Percentiles rank a stretch among this genome's conserved stretches.
These are phyloP conservation scores for Muscicapa comitata DNA, from an alignment of 2,797 vertebrate species.

Conservation along the genomic window DNA sequence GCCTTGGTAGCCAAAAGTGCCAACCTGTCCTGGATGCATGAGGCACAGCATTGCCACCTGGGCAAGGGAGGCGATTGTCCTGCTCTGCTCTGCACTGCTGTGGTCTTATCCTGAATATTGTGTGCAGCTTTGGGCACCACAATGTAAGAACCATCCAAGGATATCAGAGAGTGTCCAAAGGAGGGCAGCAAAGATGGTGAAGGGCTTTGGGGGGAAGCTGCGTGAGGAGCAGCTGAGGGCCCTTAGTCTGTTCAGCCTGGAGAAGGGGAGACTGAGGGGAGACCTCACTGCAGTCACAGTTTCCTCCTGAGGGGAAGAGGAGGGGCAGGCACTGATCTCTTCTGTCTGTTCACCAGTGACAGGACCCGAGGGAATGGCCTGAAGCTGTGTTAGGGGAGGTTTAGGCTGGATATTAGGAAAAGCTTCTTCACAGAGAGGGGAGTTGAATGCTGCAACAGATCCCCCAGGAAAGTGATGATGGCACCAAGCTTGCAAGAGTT, in stretches of 20 bases:
- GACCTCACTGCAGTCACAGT: rapidly evolving
- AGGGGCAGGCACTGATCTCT: neutral
- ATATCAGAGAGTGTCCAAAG: neutral
- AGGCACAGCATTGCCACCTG: rapidly evolving
- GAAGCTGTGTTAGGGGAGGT: neutral
- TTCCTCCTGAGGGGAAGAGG: rapidly evolving
- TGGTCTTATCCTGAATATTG: rapidly evolving
- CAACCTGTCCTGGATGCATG: no score
- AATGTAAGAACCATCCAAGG: neutral
- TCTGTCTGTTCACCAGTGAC: neutral
- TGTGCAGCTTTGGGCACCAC: neutral
- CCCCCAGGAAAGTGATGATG: neutral
- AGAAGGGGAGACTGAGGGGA: neutral
- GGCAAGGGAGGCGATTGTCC: no score
- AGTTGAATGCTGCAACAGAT: neutral
- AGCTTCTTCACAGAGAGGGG: neutral
- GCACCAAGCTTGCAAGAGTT: neutral
- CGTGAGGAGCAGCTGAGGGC: neutral
- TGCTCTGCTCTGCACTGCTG: rapidly evolving
- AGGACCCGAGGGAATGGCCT: neutral
- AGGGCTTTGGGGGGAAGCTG: neutral
- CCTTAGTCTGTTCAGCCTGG: neutral
- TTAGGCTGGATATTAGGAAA: neutral
- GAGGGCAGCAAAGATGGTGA: neutral
- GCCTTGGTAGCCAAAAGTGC: neutral